Conservation (phyloP, 2,888 invertebrate genomes). For the Aethes cnicana region DNA sequence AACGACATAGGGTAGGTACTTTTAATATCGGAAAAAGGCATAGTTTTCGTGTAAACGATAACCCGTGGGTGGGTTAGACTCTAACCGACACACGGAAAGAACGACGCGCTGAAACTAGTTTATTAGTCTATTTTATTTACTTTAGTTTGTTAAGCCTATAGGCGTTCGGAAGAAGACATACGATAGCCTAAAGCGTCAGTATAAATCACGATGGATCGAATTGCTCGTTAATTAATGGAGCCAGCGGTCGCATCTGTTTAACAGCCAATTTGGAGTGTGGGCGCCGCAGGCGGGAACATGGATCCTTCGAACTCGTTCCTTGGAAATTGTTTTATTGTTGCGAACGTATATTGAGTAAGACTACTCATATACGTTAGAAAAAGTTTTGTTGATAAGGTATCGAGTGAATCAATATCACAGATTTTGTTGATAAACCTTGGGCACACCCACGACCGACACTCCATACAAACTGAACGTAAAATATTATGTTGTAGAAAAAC, state of each 20-base stretch:
- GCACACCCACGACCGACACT: too few relatives aligned
- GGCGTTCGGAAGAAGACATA: slow-evolving; percentile 5
- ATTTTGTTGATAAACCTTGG: too few relatives aligned
- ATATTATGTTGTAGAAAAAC: too few relatives aligned
- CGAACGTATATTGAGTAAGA: slow-evolving; percentile 1
- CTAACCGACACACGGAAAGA: too few relatives aligned
- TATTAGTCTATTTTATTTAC: neutral
- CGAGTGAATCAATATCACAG: too few relatives aligned
- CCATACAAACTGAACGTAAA: too few relatives aligned
- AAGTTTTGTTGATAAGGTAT: too few relatives aligned
- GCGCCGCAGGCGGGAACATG: slow-evolving; percentile 33
- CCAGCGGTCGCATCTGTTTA: slow-evolving; percentile 45
- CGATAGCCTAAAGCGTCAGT: slow-evolving; percentile 31
- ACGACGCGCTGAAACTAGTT: neutral
- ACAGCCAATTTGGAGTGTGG: slow-evolving; percentile 46
- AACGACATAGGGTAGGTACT: too few relatives aligned
- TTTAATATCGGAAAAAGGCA: too few relatives aligned
- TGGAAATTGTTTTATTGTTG: slow-evolving; percentile 37
- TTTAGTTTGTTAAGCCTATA: neutral
- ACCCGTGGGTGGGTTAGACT: too few relatives aligned
- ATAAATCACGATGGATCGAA: slow-evolving; percentile 36
- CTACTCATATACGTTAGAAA: too few relatives aligned
- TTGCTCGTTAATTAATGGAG: slow-evolving; percentile 52
- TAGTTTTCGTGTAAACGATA: too few relatives aligned
- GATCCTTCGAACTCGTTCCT: slow-evolving; percentile 30